Evolutionary conservation across 2,113 vertebrate genomes (phyloP), one percentile per base, ranked within the genome.

Genomic region (Psittacula cyanocephala): DNA sequence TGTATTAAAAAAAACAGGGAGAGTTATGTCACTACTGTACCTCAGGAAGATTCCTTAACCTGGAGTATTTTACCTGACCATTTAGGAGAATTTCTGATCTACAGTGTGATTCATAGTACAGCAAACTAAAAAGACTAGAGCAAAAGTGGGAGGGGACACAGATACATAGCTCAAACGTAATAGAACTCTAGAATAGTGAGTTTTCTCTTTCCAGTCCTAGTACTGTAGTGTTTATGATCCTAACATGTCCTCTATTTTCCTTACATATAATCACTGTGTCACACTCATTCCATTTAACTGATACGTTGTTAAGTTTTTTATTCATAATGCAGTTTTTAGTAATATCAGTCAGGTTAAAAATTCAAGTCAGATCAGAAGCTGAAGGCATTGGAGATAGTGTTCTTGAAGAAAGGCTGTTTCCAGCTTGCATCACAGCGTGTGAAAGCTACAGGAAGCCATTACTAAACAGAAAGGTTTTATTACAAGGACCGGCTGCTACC

Each of bases 401-500:
- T 86, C 59, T 37, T 82, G 67, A 29, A 75, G 29, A 46, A 82
- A 71, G 35, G 53, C 71, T 81, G 47, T 49, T 93, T 76, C 60
- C 65, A 72, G 80, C 69, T 79, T 86, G 77, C 65, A 76, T 69
- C 15, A 4, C 52, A 55, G 88, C 16, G 3, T 87, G 57, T 65
- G 69, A 88, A 87, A 92, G 72, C 92, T 86, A 55, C n/a, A 72
- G 74, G 90, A 94, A 96, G 41, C 65, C 86, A 76, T 91, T 92
- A 92, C 93, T 92, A 92, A 93, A 76, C 62, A 89, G 72, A 86
- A 90, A 80, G 37, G 52, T 87, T 96, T 95, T 93, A 92, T 87
- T 92, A 47, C 77, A 65, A 65, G 86, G 69, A n/a, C 70, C 62
- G 70, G 67, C 49, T 83, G 49, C 87, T 92, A 59, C 94, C 93